Base-by-base conservation (phyloP, 2,888 invertebrate genomes). In the Dynastes grantii region DNA sequence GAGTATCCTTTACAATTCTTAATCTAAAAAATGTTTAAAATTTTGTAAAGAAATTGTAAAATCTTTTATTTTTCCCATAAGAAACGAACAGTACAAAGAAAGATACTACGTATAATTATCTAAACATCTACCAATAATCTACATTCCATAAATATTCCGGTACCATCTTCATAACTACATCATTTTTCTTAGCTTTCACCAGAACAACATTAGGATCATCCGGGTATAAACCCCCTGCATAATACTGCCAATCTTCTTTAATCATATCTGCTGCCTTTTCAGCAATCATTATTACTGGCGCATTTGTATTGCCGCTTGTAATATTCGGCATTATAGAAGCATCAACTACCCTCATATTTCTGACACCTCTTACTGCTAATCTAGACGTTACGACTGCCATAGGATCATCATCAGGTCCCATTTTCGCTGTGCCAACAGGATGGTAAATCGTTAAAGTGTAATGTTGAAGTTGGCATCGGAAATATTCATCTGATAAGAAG, bases 251-350 rank as follows among this genome's bases (percentile, higher is more conserved):
- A 88, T 96, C 96, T 87, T 96, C 94, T 87, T 96, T 96, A 81
- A 97, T 95, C 92, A 97, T 93, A 86, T 97, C 97, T 5, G 96
- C 93, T 0, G 93, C 96, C 87, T 97, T 97, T 85, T 97, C 97
- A 0, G 94, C 97, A 75, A 97, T 96, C 96, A 97, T 97, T 58
- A 97, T 96, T 1, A 94, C 93, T 0, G 96, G 96, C 0, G 96
- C 97, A 87, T 97, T 97, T 0, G 97, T 96, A 89, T 97, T 97
- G 0, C 96, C 97, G 86, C 96, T 96, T 13, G 96, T 92, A 79
- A 97, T 96, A 0, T 92, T 93, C 0, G 97, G 97, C 96, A 97
- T 97, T 75, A 97, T 93, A 81, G 96, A 95, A 0, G 96, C 96
- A 86, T 96, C 96, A 0, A 94, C 93, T 0, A 96, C 95, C 80